Evolutionary conservation across 2,888 invertebrate species (phyloP).

Genomic region (Tenthredo livida): DNA sequence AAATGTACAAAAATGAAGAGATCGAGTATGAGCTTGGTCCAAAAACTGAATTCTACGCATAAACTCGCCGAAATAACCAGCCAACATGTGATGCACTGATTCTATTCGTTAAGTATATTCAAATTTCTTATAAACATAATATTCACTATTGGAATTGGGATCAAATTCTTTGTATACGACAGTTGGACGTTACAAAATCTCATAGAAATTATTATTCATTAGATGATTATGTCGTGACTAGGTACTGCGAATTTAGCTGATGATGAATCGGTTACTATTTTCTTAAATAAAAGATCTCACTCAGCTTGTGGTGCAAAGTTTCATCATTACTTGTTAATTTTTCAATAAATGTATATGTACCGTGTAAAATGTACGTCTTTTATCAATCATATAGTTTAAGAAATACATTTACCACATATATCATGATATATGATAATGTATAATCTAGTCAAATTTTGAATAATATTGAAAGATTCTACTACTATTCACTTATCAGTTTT

Average conservation of each 20-base stretch:
- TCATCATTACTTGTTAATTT: conserved; percentile 37
- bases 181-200: conserved; percentile 61
- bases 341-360: conserved; percentile 23
- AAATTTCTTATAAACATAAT: conserved; percentile 53
- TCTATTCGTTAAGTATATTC: conserved; percentile 51
- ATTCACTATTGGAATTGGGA: conserved; percentile 75
- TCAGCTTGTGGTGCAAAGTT: conserved; percentile 39
- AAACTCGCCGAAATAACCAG: conserved; percentile 71
- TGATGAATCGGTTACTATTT: conserved; percentile 43
- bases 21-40: conserved; percentile 93
- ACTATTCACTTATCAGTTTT: conserved; percentile 22
- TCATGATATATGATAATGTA: conserved; percentile 55
- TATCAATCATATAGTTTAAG: conserved; percentile 34
- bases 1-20: conserved; percentile 96
- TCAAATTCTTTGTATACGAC: conserved; percentile 61
- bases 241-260: conserved; percentile 41
- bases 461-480: conserved; percentile 34
- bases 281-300: conserved; percentile 40
- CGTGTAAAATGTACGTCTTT: conserved; percentile 12
- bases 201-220: conserved; percentile 52
- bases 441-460: conserved; percentile 75
- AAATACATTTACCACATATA: conserved; percentile 24
- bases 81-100: conserved; percentile 37
- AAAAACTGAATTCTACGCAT: conserved; percentile 95
- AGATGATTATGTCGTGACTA: conserved; percentile 21